These are phyloP conservation scores for Acanthornis magna DNA, from an alignment of 2,797 vertebrate species.

Conservation along the genomic window DNA sequence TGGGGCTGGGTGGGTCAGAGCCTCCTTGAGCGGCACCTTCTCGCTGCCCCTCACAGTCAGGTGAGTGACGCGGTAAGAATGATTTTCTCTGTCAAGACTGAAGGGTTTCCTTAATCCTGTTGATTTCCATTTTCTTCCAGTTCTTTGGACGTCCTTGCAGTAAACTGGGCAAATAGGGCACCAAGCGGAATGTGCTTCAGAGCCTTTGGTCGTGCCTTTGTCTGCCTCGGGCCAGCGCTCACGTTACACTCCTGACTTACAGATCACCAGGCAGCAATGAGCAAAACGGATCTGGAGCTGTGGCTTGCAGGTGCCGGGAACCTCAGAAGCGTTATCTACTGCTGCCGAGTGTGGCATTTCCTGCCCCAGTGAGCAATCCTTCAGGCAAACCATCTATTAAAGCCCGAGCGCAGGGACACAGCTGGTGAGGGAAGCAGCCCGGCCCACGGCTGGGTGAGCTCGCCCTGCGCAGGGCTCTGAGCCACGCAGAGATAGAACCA, in stretches of 20 bases:
- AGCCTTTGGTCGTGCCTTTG: background rate
- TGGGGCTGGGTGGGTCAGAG: background rate
- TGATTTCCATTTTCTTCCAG: background rate
- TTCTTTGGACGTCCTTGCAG: background rate
- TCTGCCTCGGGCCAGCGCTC: background rate
- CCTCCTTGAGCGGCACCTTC: background rate
- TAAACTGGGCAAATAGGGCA: background rate
- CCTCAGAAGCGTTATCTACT: background rate
- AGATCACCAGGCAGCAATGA: background rate
- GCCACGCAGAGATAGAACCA: background rate
- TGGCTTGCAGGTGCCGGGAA: background rate
- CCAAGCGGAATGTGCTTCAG: rapidly evolving
- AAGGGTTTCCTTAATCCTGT: background rate
- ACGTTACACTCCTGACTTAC: rapidly evolving
- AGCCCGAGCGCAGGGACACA: rapidly evolving
- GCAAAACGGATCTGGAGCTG: background rate
- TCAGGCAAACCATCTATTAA: background rate
- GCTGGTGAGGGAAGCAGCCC: background rate
- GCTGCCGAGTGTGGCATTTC: background rate
- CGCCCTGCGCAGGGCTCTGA: background rate
- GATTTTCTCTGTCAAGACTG: background rate
- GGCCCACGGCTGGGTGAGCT: background rate
- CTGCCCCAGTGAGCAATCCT: background rate
- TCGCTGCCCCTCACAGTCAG: background rate
- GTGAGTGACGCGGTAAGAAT: rapidly evolving